phyloP scores from a whole-genome alignment of 2,888 invertebrate genomes.

The Xylota sylvarum region DNA sequence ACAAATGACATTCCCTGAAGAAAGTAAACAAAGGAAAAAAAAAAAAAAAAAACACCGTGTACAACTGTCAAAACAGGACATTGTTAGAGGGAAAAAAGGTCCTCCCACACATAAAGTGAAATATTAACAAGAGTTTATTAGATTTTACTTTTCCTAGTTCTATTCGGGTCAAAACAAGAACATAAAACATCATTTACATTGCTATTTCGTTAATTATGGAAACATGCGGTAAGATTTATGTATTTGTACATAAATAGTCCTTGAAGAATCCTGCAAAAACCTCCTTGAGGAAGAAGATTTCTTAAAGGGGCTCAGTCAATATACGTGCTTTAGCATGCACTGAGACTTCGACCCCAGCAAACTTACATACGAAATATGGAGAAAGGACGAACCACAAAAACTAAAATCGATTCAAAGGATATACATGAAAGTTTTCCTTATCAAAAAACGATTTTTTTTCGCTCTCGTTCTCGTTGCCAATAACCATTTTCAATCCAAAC shows the following conservation, averaged over 20 bases:
- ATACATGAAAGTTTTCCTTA: conserved; percentile 63
- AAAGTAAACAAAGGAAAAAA: conserved; percentile 1
- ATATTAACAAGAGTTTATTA: conserved; percentile 50
- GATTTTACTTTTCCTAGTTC: conserved; percentile 9
- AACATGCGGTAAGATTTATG: conserved; percentile 24
- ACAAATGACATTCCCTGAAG: conserved; percentile 53
- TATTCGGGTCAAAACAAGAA: not conserved
- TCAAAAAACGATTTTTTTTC: conserved; percentile 46
- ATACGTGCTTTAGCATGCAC: conserved; percentile 13
- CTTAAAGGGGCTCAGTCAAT: not conserved
- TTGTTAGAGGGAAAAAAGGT: conserved; percentile 22
- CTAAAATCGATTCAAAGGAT: conserved; percentile 58
- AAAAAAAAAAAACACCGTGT: not conserved
- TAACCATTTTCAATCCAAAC: conserved; percentile 56
- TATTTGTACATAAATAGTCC: not conserved
- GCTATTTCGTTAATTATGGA: conserved; percentile 43
- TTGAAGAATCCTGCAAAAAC: not conserved
- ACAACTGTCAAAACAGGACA: conserved; percentile 34
- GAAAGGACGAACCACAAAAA: conserved; percentile 27
- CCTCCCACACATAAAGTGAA: conserved; percentile 4
- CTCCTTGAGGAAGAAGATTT: too few relatives aligned
- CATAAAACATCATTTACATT: conserved; percentile 42
- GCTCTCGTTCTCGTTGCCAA: conserved; percentile 18
- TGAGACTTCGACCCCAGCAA: conserved; percentile 11
- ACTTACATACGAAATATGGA: not conserved